phyloP scores from a whole-genome alignment of 2,113 vertebrate genomes.

The Pseudopipra pipra region DNA sequence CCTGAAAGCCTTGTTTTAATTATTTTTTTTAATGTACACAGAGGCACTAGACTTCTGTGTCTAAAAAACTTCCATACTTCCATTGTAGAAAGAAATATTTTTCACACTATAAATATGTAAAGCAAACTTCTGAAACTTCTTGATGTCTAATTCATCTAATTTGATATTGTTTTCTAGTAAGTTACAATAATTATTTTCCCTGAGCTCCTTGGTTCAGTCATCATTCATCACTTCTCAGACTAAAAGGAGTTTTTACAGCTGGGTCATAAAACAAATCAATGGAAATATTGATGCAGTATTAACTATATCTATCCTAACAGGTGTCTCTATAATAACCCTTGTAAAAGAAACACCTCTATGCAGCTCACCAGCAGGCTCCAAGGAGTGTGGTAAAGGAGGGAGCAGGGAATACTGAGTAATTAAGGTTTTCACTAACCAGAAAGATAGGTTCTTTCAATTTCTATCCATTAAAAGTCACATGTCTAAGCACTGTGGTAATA shows the following conservation, averaged over 20 bases:
- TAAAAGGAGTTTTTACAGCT: slow-evolving; percentile 80
- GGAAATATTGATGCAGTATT: slow-evolving; percentile 78
- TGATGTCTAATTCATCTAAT: slow-evolving; percentile 33
- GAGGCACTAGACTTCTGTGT: neutral
- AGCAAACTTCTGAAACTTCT: slow-evolving; percentile 64
- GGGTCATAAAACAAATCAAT: slow-evolving; percentile 78
- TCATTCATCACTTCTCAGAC: slow-evolving; percentile 69
- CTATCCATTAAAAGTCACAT: slow-evolving; percentile 27
- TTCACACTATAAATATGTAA: slow-evolving; percentile 18
- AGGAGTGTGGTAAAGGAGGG: slow-evolving; percentile 25
- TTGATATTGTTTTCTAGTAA: slow-evolving; percentile 56
- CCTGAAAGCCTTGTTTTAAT: neutral
- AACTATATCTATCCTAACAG: slow-evolving; percentile 73
- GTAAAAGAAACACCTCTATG: slow-evolving; percentile 74
- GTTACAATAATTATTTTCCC: slow-evolving; percentile 46
- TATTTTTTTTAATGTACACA: neutral
- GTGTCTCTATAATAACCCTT: slow-evolving; percentile 74
- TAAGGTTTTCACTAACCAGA: slow-evolving; percentile 26
- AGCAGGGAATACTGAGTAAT: slow-evolving; percentile 54
- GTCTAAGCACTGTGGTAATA: neutral
- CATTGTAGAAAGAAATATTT: slow-evolving; percentile 8
- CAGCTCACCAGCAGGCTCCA: slow-evolving; percentile 42
- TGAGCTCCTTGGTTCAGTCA: slow-evolving; percentile 54
- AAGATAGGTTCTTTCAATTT: slow-evolving; percentile 49
- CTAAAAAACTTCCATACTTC: slow-evolving; percentile 12